Conservation (phyloP, 2,888 invertebrate species). For the Poecilus cupreus region DNA sequence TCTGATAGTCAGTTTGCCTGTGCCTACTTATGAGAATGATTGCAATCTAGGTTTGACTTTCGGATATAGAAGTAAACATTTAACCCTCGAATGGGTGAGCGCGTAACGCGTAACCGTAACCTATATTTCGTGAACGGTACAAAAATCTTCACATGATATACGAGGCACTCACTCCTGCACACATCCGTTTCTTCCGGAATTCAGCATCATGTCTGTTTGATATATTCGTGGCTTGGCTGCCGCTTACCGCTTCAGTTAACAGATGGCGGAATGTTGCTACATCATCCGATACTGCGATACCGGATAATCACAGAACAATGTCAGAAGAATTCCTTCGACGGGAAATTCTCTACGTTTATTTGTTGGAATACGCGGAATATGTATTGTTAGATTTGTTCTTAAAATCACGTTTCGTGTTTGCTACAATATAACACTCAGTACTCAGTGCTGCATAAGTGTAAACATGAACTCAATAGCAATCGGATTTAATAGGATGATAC, state of each 20-base stretch:
- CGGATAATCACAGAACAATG: slow-evolving; percentile 54
- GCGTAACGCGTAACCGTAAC: slow-evolving; percentile 27
- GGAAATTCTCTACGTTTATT: background rate
- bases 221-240: slow-evolving; percentile 43
- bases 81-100: background rate
- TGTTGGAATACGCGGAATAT: background rate
- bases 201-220: slow-evolving; percentile 41
- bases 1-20: too few species aligned
- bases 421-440: background rate
- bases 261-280: slow-evolving; percentile 41
- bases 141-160: slow-evolving; percentile 33
- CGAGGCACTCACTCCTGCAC: background rate
- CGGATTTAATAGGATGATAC: slow-evolving; percentile 18
- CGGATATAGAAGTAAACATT: background rate
- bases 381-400: slow-evolving; percentile 16
- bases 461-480: background rate
- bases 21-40: background rate
- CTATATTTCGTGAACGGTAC: slow-evolving; percentile 17
- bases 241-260: slow-evolving; percentile 45
- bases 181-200: slow-evolving; percentile 47
- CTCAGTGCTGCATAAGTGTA: background rate
- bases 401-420: background rate
- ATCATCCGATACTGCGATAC: slow-evolving; percentile 31
- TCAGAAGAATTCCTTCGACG: slow-evolving; percentile 17
- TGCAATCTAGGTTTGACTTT: background rate